Percentiles rank a stretch among this genome's conserved stretches.
phyloP scores from a whole-genome alignment of 2,888 invertebrate species.

The Parasteatoda lunata region DNA sequence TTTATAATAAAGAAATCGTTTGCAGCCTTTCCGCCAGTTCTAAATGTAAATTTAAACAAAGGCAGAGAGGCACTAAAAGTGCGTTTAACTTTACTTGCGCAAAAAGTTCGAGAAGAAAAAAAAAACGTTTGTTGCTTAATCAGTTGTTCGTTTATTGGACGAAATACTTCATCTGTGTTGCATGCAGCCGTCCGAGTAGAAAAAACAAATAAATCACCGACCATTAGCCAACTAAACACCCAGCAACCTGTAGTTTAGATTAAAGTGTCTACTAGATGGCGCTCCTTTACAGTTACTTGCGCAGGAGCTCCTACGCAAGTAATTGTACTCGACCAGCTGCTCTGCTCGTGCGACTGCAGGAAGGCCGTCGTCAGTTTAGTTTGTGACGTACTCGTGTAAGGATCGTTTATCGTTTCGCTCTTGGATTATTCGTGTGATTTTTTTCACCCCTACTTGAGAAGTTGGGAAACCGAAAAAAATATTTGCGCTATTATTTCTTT shows the following conservation, averaged over 20 bases:
- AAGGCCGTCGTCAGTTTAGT: conserved; percentile 51
- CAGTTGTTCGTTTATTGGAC: background rate
- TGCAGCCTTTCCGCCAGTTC: too few species aligned
- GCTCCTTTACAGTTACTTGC: conserved; percentile 53
- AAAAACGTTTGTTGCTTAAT: background rate
- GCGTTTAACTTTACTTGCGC: background rate
- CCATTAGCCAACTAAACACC: conserved; percentile 2
- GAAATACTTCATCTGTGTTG: background rate
- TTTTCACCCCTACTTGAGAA: background rate
- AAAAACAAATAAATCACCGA: conserved; percentile 3
- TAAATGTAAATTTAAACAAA: too few species aligned
- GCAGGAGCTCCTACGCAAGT: conserved; percentile 62
- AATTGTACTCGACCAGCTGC: conserved; percentile 59
- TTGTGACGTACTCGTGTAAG: conserved; percentile 45
- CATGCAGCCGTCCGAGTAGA: background rate
- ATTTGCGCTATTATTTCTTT: conserved; percentile 27
- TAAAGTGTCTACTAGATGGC: conserved; percentile 34
- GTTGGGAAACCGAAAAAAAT: conserved; percentile 5
- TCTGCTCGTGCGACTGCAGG: conserved; percentile 47
- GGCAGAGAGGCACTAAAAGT: background rate
- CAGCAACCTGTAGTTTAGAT: conserved; percentile 44
- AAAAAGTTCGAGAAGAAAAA: background rate
- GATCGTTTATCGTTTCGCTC: conserved; percentile 20
- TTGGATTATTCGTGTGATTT: conserved; percentile 6
- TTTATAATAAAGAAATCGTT: too few species aligned